These are phyloP conservation scores for Rhamnusium bicolor DNA, from an alignment of 2,888 invertebrate genomes.

Conservation along the genomic window DNA sequence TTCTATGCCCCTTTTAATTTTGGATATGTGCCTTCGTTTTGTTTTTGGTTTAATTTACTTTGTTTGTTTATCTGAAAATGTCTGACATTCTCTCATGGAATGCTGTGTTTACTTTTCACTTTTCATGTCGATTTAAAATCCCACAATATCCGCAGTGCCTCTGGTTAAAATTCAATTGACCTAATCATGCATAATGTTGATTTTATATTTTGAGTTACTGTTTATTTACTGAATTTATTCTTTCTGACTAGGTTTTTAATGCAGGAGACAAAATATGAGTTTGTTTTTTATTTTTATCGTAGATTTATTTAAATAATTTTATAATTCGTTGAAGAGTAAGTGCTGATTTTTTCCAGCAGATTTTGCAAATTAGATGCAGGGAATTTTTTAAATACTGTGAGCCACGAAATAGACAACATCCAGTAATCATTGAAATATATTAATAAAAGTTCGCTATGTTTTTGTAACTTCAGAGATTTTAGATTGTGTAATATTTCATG, in stretches of 20 bases:
- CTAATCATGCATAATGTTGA: not conserved
- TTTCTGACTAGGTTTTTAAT: not conserved
- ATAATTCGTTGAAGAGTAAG: not conserved
- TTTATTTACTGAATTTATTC: not conserved
- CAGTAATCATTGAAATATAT: too few species aligned
- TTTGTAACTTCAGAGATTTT: too few species aligned
- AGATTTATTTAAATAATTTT: not conserved
- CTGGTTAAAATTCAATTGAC: not conserved
- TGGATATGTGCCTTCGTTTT: constrained; percentile 20
- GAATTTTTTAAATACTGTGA: too few species aligned
- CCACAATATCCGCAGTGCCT: not conserved
- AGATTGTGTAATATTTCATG: too few species aligned
- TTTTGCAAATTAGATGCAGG: too few species aligned
- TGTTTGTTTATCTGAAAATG: constrained; percentile 8
- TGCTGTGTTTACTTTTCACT: constrained; percentile 13
- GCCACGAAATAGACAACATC: too few species aligned
- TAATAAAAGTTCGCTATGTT: too few species aligned
- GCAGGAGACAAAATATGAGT: not conserved
- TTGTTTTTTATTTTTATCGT: not conserved
- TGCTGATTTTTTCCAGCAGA: too few species aligned
- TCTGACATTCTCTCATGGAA: not conserved
- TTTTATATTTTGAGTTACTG: not conserved
- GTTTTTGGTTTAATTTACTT: constrained; percentile 8
- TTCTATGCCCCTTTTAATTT: constrained; percentile 18
- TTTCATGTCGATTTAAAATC: not conserved